phyloP scores from a whole-genome alignment of 2,113 vertebrate species.

The Dicentrarchus labrax region DNA sequence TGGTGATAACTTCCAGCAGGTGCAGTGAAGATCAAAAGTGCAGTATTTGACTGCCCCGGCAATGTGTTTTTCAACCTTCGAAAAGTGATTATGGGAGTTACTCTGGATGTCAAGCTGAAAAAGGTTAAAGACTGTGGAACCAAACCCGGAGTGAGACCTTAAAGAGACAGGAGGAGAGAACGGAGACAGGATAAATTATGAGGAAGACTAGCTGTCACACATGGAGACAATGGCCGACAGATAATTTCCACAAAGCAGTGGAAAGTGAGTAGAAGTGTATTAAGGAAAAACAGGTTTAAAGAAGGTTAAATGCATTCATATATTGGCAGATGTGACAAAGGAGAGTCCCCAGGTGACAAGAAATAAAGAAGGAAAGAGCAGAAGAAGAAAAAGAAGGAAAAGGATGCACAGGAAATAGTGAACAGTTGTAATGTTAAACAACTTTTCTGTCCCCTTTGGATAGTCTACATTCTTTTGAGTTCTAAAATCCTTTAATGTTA shows the following conservation, averaged over 20 bases:
- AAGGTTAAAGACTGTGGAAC: slow-evolving; percentile 28
- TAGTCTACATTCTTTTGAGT: background rate
- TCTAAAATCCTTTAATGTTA: background rate
- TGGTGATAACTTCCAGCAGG: slow-evolving; percentile 10
- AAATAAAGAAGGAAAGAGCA: background rate
- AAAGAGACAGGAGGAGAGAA: background rate
- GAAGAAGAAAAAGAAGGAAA: background rate
- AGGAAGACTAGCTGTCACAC: background rate
- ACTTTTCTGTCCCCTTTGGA: slow-evolving; percentile 21
- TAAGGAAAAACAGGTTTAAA: slow-evolving; percentile 6
- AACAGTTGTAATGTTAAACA: slow-evolving; percentile 18
- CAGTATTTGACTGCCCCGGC: slow-evolving; percentile 7
- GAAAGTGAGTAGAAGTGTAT: background rate
- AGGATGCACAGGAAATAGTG: background rate
- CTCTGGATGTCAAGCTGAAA: slow-evolving; percentile 11
- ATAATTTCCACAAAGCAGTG: background rate
- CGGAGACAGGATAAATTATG: background rate
- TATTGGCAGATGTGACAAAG: slow-evolving; percentile 6
- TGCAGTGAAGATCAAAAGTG: slow-evolving; percentile 10
- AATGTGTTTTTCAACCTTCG: slow-evolving; percentile 30
- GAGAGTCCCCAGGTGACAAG: background rate
- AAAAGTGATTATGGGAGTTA: background rate
- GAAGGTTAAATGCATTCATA: background rate
- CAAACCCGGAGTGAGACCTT: background rate
- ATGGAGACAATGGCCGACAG: background rate